Conservation (phyloP, 2,888 invertebrate genomes). For the Habroteleia sp. region DNA sequence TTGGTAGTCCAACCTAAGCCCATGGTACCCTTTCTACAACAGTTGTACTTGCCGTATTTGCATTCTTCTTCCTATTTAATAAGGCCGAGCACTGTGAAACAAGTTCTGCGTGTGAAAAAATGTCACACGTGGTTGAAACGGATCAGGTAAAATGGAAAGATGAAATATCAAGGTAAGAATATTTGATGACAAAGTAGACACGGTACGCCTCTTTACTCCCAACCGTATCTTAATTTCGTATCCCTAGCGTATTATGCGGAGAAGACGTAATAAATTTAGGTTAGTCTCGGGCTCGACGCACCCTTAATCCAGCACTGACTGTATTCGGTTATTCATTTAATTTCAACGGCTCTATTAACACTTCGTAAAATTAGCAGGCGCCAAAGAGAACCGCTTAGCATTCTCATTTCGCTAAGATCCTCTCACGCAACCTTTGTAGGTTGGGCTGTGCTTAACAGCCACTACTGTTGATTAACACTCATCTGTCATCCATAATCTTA, state of each 20-base stretch:
- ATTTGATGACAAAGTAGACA: neutral
- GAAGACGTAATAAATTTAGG: conserved; percentile 49
- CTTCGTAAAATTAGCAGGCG: conserved; percentile 58
- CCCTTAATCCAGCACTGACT: conserved; percentile 46
- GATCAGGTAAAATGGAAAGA: neutral
- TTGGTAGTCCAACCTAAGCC: neutral
- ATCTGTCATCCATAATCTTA: conserved; percentile 54
- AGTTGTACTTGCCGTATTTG: conserved; percentile 14
- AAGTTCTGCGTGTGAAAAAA: neutral
- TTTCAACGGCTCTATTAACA: conserved; percentile 64
- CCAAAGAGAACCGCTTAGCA: conserved; percentile 51
- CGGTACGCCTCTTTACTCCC: neutral
- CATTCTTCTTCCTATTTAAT: conserved; percentile 30
- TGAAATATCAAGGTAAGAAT: too few species aligned
- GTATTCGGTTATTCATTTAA: conserved; percentile 62
- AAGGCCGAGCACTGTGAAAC: neutral
- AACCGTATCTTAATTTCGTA: conserved; percentile 8
- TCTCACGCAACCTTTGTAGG: conserved; percentile 13
- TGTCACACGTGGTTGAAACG: neutral
- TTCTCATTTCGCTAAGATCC: conserved; percentile 49
- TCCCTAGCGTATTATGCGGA: conserved; percentile 7
- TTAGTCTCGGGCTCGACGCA: conserved; percentile 48
- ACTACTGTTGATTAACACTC: conserved; percentile 51
- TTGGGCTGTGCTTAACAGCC: conserved; percentile 35
- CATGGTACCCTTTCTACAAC: conserved; percentile 33